phyloP scores from a whole-genome alignment of 2,797 vertebrate species.

The Heliangelus exortis region DNA sequence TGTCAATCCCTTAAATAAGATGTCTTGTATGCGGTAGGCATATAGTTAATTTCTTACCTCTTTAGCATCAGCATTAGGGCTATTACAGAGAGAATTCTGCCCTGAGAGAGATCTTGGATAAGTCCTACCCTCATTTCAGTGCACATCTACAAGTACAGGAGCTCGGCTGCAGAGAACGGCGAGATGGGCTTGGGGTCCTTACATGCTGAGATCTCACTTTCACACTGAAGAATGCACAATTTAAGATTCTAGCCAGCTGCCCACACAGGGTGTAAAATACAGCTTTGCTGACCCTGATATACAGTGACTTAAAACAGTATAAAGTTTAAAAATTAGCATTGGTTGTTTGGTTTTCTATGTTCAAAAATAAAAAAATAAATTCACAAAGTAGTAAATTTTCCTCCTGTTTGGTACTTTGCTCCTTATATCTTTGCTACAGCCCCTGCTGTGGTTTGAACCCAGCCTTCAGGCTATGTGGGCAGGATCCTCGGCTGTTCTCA shows the following conservation, averaged over 20 bases:
- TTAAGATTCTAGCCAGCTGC: background rate
- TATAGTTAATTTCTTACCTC: background rate
- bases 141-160: background rate
- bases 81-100: background rate
- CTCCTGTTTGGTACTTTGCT: background rate
- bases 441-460: background rate
- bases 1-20: background rate
- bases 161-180: rapidly evolving
- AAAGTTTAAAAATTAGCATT: background rate
- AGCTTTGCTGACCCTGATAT: background rate
- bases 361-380: background rate
- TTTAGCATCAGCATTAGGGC: background rate
- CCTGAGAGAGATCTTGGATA: background rate
- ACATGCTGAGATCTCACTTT: rapidly evolving
- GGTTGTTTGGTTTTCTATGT: background rate
- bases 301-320: background rate
- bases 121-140: background rate
- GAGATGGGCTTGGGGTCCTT: background rate
- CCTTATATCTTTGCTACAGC: background rate
- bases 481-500: background rate
- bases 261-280: background rate
- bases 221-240: background rate
- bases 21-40: background rate
- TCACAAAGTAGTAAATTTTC: background rate
- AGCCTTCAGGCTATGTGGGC: background rate